Percentiles rank a stretch among this genome's conserved stretches.
Evolutionary conservation across 2,113 vertebrate genomes (phyloP).

Genomic region (Poicephalus gulielmi): DNA sequence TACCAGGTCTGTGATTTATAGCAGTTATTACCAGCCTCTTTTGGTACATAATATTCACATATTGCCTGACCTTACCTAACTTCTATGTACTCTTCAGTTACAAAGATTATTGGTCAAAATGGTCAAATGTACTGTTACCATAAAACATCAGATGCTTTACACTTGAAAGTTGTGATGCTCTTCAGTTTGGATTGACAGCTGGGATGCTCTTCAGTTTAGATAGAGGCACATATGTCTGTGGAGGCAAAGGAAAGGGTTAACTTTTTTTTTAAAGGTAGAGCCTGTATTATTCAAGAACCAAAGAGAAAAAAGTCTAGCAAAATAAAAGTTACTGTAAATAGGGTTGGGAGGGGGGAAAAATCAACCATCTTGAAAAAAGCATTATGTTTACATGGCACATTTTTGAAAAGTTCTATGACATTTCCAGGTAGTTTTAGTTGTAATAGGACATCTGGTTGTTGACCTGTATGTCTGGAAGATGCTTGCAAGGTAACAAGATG

Average conservation of each 20-base stretch:
- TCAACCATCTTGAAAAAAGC: neutral
- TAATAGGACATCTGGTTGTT: neutral
- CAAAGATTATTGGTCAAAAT: neutral
- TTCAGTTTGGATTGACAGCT: neutral
- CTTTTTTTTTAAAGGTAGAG: neutral
- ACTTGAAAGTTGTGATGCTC: neutral
- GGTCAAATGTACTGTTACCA: neutral
- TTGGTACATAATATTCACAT: neutral
- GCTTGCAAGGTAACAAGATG: neutral
- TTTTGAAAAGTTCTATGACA: neutral
- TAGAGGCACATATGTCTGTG: neutral
- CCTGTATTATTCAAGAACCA: neutral
- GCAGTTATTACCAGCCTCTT: neutral
- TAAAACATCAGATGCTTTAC: neutral
- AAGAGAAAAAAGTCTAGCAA: neutral
- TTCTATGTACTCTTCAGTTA: neutral
- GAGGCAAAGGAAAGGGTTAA: neutral
- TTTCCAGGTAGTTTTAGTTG: neutral
- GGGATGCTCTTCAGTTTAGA: neutral
- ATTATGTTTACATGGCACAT: neutral
- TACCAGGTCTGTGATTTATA: neutral
- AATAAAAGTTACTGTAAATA: neutral
- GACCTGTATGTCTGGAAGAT: neutral
- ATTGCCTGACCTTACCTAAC: neutral
- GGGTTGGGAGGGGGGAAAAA: accelerated